Evolutionary conservation across 2,797 vertebrate genomes (phyloP).

Genomic region (Zalophus californianus): DNA sequence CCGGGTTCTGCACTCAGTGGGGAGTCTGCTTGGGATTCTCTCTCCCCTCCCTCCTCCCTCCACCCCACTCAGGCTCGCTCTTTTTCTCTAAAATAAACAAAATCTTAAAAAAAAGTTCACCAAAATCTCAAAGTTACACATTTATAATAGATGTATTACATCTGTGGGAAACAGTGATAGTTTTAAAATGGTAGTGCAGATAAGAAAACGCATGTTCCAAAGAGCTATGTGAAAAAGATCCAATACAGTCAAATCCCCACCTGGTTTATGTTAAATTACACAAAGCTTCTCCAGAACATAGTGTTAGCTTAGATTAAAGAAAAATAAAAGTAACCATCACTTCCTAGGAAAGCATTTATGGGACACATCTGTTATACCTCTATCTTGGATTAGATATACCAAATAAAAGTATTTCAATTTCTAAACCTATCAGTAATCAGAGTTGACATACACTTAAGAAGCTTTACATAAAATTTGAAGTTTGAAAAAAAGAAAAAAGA

Average conservation of each 20-base stretch:
- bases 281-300: background rate
- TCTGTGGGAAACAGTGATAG: background rate
- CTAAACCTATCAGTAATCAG: background rate
- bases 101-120: background rate
- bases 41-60: background rate
- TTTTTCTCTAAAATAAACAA: background rate
- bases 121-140: background rate
- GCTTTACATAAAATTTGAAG: constrained; percentile 13
- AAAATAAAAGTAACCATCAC: constrained; percentile 43
- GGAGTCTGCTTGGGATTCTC: background rate
- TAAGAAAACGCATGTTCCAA: constrained; percentile 4
- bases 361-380: background rate
- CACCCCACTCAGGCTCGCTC: background rate
- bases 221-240: background rate
- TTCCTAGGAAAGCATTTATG: background rate
- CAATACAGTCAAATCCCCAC: background rate
- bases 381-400: background rate
- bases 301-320: background rate
- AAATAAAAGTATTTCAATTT: constrained; percentile 31
- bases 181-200: background rate
- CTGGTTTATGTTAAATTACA: constrained; percentile 7
- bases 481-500: background rate
- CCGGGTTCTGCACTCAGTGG: no score
- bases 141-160: background rate
- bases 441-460: background rate